Base-by-base conservation (phyloP, 2,888 invertebrate genomes). In the Cryptus armator region DNA sequence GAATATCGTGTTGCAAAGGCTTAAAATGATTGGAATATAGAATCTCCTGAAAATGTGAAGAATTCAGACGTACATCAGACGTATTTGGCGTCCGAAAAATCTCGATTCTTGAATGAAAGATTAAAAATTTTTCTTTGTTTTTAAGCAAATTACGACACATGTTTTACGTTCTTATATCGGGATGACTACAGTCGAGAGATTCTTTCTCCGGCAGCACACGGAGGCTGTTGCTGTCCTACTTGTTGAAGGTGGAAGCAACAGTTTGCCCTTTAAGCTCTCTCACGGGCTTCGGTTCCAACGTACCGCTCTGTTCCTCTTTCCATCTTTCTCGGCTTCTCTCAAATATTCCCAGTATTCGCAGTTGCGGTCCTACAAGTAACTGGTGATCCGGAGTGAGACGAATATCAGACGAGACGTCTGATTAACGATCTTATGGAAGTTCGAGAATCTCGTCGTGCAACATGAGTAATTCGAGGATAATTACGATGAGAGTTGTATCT, bases 171-270 rank as follows among this genome's bases (percentile, higher is more conserved):
- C 37, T 62, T 56, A 12, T 19, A 7, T 48, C 16, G 56, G 56
- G 82, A 76, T 66, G 67, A 72, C 24, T 37, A 46, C 56, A 10
- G 19, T 29, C 24, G 53, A 70, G 29, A 64, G 46, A 67, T 71
- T 53, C 44, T 48, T 67, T 72, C 46, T 46, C 32, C 71, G 62
- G 67, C 16, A 71, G 66, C 66, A 51, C 64, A 9, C 37, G 29
- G 66, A 59, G 48, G 62, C 53, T 79, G 48, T 64, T 78, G 75
- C 68, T 86, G 85, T 81, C 83, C 92, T 91, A 92, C 93, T 93
- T 93, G 93, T 93, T 92, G 92, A 91, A 90, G 90, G 91, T 84
- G 86, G 93, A 92, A 93, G 93, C 93, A 93, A 93, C 93, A 93
- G 93, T 93, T 93, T 92, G 92, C 91, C 90, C 90, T 91, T 91